Base-by-base conservation (phyloP, 2,113 vertebrate species). In the Alosa alosa region DNA sequence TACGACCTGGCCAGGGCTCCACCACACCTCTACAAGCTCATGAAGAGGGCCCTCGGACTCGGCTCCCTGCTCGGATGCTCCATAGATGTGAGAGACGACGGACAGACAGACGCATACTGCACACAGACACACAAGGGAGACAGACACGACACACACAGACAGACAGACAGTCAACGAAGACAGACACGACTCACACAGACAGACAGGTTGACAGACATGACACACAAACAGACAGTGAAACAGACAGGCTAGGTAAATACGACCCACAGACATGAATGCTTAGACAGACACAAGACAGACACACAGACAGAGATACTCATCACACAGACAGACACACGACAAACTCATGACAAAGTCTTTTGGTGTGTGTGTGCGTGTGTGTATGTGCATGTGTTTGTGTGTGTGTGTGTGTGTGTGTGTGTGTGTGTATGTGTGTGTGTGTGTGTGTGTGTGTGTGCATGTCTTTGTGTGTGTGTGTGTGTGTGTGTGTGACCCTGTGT, bases 61-160 rank as follows among this genome's bases (percentile, higher is more conserved):
- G 88, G 89, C 81, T 91, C 89, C 1, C 88, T 91, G 64, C 82
- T 91, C 0, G 88, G 90, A 81, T 91, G 90, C 88, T 91, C 89
- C 81, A 91, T 90, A 11, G 84, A 88, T 5, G 90, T 90, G 85
- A 91, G 68, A 36, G 10, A 72, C 10, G 11, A 72, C 25, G 1
- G 8, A 72, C 25, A 55, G 3, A 57, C 49, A 31, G 8, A 47
- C 47, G 1, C n/a, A 52, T n/a, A 52, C 47, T 39, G 20, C 25
- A 83, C 0, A 20, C 52, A 57, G 11, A 17, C 52, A 52, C 50
- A 52, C 3, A 47, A 13, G 47, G 47, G 6, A 0, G 8, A 10
- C 41, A 6, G 0, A 49, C 52, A 11, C 6, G 6, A 0, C 0
- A 10, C 41, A 6, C 1, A 49, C 52, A 11, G 22, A 78, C 25